phyloP scores from a whole-genome alignment of 1,140 invertebrate genomes.

The Pseudomyrmex flavicornis region DNA sequence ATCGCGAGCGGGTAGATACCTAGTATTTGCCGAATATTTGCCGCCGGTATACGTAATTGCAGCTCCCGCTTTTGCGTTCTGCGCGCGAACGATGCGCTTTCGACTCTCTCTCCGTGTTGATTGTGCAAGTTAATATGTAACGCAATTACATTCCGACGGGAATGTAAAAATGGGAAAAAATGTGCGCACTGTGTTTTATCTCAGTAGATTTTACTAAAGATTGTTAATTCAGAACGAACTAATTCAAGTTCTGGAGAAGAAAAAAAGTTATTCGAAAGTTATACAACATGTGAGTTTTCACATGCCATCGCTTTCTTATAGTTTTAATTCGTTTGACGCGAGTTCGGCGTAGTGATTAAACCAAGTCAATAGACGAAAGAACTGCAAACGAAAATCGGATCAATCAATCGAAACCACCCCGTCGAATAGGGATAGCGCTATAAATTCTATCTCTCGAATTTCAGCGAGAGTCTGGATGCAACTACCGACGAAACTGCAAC shows the following conservation, averaged over 20 bases:
- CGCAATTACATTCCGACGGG: not conserved
- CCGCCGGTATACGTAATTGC: not conserved
- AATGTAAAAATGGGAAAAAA: too few species aligned
- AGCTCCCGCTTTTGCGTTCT: not conserved
- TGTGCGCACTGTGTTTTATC: too few species aligned
- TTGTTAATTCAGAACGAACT: too few species aligned
- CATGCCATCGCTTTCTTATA: not conserved
- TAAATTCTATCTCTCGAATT: conserved; percentile 53
- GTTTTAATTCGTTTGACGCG: conserved; percentile 11
- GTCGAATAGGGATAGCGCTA: conserved; percentile 22
- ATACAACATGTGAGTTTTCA: too few species aligned
- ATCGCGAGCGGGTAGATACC: not conserved
- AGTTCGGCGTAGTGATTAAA: conserved; percentile 11
- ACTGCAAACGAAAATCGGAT: conserved; percentile 32
- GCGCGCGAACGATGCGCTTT: not conserved
- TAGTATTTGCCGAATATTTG: conserved; percentile 2
- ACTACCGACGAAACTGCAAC: conserved; percentile 49
- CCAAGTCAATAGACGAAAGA: conserved; percentile 55
- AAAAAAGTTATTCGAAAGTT: too few species aligned
- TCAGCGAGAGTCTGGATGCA: conserved; percentile 27
- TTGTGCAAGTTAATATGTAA: conserved; percentile 13
- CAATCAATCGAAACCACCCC: conserved; percentile 46
- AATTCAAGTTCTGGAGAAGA: too few species aligned
- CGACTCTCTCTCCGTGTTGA: not conserved
- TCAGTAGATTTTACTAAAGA: too few species aligned